Evolutionary conservation across 1,140 invertebrate genomes (phyloP).

Genomic region (Drosophila saltans): DNA sequence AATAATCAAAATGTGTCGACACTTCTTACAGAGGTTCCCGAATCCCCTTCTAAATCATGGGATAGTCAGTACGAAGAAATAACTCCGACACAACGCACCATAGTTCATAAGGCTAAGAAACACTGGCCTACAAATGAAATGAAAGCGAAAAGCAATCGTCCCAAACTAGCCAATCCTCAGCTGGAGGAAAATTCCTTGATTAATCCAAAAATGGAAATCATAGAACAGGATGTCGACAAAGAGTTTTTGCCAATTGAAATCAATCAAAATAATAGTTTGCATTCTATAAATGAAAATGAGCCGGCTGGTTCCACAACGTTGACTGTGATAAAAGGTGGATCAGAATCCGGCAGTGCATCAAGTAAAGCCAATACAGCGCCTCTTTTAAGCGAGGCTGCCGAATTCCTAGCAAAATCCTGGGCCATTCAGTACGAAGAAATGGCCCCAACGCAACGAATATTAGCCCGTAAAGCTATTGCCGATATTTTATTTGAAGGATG

Average conservation of each 20-base stretch:
- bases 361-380: not conserved
- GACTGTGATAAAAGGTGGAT: conserved; percentile 12
- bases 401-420: conserved; percentile 73
- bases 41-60: not conserved
- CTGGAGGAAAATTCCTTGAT: not conserved
- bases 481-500: conserved; percentile 78
- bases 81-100: not conserved
- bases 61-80: not conserved
- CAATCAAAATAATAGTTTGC: conserved; percentile 1
- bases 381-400: conserved; percentile 59
- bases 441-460: conserved; percentile 62
- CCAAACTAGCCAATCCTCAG: not conserved
- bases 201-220: not conserved
- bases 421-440: conserved; percentile 78
- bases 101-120: too few relatives aligned
- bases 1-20: not conserved
- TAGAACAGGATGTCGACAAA: not conserved
- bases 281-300: conserved; percentile 4
- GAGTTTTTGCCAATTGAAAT: not conserved
- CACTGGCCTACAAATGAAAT: not conserved
- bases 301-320: conserved; percentile 9
- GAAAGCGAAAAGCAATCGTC: not conserved
- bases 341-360: not conserved
- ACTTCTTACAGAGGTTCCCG: not conserved
- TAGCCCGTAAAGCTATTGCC: conserved; percentile 74